Percentiles rank a stretch among this genome's conserved stretches.
phyloP scores from a whole-genome alignment of 2,113 vertebrate species.

The Chloroceryle aenea region DNA sequence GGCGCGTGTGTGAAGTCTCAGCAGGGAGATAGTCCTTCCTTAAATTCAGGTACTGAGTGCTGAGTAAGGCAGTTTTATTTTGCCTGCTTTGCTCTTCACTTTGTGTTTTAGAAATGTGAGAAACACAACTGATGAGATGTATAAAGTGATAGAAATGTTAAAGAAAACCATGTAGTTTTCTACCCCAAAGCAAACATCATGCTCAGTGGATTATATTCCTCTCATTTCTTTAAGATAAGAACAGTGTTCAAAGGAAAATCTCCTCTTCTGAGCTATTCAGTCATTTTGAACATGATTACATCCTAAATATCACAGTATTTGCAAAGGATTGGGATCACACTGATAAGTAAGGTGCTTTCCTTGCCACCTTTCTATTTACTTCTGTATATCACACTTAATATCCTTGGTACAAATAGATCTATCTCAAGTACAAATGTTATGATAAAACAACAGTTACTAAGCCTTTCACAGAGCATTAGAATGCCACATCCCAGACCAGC shows the following conservation, averaged over 20 bases:
- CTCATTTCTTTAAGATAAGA: slow-evolving; percentile 44
- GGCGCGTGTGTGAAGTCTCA: not conserved
- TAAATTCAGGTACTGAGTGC: not conserved
- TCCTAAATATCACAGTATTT: slow-evolving; percentile 47
- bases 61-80: not conserved
- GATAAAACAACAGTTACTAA: not conserved
- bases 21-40: not conserved
- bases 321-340: slow-evolving; percentile 14
- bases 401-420: slow-evolving; percentile 19
- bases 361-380: slow-evolving; percentile 34
- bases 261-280: slow-evolving; percentile 18
- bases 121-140: not conserved
- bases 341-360: slow-evolving; percentile 31
- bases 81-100: not conserved
- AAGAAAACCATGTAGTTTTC: not conserved
- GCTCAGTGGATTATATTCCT: slow-evolving; percentile 39
- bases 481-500: not conserved
- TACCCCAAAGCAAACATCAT: slow-evolving; percentile 17
- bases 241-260: slow-evolving; percentile 34
- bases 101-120: not conserved
- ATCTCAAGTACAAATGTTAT: slow-evolving; percentile 38
- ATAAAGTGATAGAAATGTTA: not conserved
- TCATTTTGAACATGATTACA: slow-evolving; percentile 28
- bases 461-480: not conserved
- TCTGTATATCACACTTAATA: slow-evolving; percentile 19